Conservation (phyloP, 1,140 invertebrate genomes). For the Chironomus tepperi region DNA sequence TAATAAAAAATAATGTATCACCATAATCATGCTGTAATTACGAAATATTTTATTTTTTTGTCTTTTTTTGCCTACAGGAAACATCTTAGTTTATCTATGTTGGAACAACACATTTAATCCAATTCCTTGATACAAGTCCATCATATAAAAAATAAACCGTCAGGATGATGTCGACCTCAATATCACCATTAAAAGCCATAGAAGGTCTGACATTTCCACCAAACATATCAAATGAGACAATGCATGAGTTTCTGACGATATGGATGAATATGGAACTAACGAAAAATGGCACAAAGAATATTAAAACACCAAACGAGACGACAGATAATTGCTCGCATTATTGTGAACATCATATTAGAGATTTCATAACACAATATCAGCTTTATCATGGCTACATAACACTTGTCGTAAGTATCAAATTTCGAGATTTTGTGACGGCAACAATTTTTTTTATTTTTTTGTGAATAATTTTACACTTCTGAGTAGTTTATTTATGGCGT, state of each 20-base stretch:
- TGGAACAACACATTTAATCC: too few species aligned
- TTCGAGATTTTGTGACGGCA: too few species aligned
- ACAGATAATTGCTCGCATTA: not conserved
- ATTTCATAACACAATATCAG: not conserved
- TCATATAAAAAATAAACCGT: not conserved
- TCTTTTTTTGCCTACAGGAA: too few species aligned
- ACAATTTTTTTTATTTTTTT: too few species aligned
- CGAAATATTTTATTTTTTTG: too few species aligned
- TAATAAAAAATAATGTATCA: too few species aligned
- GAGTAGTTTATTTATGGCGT: too few species aligned
- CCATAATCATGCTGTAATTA: too few species aligned
- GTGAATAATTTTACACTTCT: too few species aligned
- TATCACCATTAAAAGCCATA: not conserved
- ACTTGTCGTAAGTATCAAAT: not conserved
- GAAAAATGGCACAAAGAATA: not conserved
- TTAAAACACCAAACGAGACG: not conserved
- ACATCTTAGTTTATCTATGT: too few species aligned
- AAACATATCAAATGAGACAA: not conserved
- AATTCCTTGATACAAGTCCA: too few species aligned
- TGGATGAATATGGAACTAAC: not conserved
- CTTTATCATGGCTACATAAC: not conserved
- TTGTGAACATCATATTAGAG: not conserved
- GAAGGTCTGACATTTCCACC: not conserved
- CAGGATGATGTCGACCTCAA: not conserved
- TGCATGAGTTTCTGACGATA: not conserved